Percentiles rank a stretch among this genome's conserved stretches.
Conservation (phyloP, 2,113 vertebrate genomes). For the Pithys albifrons region DNA sequence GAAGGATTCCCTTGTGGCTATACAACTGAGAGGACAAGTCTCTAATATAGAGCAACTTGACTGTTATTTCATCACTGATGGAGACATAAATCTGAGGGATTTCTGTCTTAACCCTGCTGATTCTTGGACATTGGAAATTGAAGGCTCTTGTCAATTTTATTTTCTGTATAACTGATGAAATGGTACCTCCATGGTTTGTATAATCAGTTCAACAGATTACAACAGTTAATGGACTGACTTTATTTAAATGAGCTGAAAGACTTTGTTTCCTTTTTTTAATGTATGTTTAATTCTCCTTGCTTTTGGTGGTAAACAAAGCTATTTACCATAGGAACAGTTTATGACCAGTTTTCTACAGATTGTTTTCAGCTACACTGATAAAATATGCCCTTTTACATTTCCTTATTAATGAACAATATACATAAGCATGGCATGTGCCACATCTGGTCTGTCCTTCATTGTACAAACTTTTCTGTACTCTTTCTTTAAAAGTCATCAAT, state of each 20-base stretch:
- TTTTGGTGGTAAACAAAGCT: background rate
- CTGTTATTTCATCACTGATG: background rate
- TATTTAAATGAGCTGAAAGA: conserved; percentile 18
- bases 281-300: background rate
- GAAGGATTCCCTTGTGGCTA: background rate
- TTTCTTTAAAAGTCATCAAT: background rate
- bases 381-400: background rate
- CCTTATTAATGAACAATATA: background rate
- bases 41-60: background rate
- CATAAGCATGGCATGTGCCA: background rate
- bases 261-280: background rate
- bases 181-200: background rate
- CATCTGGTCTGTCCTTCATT: background rate
- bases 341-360: background rate
- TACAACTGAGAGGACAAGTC: conserved; percentile 9
- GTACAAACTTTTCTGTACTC: background rate
- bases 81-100: conserved; percentile 10
- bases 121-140: background rate
- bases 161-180: conserved; percentile 15
- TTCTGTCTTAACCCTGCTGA: background rate
- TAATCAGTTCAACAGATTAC: conserved; percentile 29
- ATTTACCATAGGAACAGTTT: background rate
- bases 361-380: background rate
- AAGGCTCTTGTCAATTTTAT: conserved; percentile 37
- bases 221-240: conserved; percentile 15